Percentiles rank a stretch among this genome's conserved stretches.
phyloP scores from a whole-genome alignment of 2,888 invertebrate genomes.

The Boloria euphrosyne region DNA sequence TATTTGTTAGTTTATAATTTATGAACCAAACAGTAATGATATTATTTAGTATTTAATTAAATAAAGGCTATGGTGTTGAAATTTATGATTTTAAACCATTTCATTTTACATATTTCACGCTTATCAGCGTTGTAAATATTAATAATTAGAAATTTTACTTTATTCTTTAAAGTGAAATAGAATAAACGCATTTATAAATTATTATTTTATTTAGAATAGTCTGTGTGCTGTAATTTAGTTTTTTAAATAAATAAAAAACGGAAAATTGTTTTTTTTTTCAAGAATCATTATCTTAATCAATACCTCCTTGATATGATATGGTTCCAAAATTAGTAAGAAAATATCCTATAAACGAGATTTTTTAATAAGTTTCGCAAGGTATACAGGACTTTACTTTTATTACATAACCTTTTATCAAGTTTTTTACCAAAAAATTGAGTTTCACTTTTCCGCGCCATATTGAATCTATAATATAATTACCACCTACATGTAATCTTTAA shows the following conservation, averaged over 20 bases:
- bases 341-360: no score
- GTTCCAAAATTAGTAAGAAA: no score
- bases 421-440: no score
- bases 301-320: no score
- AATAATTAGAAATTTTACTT: constrained; percentile 12
- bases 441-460: no score
- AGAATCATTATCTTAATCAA: not conserved
- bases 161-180: constrained; percentile 21
- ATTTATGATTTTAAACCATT: constrained; percentile 14
- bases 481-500: not conserved
- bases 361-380: no score
- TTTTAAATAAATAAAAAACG: constrained; percentile 35
- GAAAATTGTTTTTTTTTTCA: not conserved
- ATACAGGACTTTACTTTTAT: no score
- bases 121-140: constrained; percentile 19
- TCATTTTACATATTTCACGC: not conserved
- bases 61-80: constrained; percentile 22
- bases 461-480: no score
- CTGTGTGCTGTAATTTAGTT: constrained; percentile 23
- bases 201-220: constrained; percentile 7
- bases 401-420: no score
- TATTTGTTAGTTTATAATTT: constrained; percentile 24
- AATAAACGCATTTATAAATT: constrained; percentile 30
- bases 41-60: constrained; percentile 19
- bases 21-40: constrained; percentile 33